These are phyloP conservation scores for Coracias cyanogaster DNA, from an alignment of 2,797 vertebrate species.

Conservation along the genomic window DNA sequence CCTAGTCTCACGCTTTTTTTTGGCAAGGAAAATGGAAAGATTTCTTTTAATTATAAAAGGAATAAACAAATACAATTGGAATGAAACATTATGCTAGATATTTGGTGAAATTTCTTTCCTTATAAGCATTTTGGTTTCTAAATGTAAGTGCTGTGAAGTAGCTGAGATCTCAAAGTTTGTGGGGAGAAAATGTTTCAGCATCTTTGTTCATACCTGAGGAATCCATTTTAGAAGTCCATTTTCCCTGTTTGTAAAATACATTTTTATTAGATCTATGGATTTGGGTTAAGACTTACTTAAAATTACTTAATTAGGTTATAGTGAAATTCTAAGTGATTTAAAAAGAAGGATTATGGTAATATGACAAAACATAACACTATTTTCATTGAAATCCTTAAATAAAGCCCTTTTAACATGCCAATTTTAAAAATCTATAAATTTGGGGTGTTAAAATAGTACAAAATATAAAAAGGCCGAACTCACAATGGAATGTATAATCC, in stretches of 20 bases:
- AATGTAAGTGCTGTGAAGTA: slow-evolving; percentile 34
- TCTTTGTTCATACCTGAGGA: slow-evolving; percentile 66
- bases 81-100: not conserved
- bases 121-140: slow-evolving; percentile 21
- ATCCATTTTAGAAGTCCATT: slow-evolving; percentile 61
- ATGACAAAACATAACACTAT: slow-evolving; percentile 67
- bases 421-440: slow-evolving; percentile 66
- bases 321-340: slow-evolving; percentile 72
- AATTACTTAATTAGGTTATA: slow-evolving; percentile 73
- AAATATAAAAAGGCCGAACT: slow-evolving; percentile 45
- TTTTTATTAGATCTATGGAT: slow-evolving; percentile 67
- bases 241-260: slow-evolving; percentile 61
- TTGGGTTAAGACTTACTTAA: slow-evolving; percentile 71
- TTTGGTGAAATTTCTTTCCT: slow-evolving; percentile 17
- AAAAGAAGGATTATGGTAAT: slow-evolving; percentile 68
- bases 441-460: slow-evolving; percentile 50
- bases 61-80: slow-evolving; percentile 32
- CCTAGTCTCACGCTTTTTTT: not conserved
- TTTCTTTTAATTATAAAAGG: slow-evolving; percentile 53
- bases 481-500: slow-evolving; percentile 43
- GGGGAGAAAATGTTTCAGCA: slow-evolving; percentile 36
- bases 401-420: slow-evolving; percentile 57
- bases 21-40: not conserved
- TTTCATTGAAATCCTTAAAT: slow-evolving; percentile 69
- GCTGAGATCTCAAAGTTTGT: slow-evolving; percentile 57